Conservation (phyloP, 23 tunicate genomes). For the Pegea sp. region DNA sequence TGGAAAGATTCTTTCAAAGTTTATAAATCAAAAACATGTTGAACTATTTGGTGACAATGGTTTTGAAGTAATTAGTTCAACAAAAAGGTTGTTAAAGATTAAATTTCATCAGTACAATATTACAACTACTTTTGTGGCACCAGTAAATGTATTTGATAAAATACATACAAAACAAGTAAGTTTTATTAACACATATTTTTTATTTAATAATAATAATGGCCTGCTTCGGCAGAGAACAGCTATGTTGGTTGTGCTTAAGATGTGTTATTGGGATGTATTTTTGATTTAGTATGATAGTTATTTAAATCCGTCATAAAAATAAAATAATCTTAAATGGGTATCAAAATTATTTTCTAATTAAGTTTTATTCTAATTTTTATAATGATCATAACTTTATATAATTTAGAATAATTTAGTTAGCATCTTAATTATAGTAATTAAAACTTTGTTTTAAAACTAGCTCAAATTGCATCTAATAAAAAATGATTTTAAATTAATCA, state of each 20-base stretch:
- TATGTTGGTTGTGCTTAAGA: no score
- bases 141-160: constrained; percentile 1
- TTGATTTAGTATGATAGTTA: background rate
- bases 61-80: constrained; percentile 2
- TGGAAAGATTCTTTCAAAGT: no score
- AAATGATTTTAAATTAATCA: no score
- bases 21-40: background rate
- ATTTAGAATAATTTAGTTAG: background rate
- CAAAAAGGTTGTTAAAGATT: background rate
- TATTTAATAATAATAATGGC: no score
- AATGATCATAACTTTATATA: background rate
- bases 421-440: background rate
- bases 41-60: constrained; percentile 3
- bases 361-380: no score
- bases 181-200: background rate
- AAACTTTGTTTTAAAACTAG: no score
- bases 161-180: constrained; percentile 12
- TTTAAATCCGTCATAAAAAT: background rate
- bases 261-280: no score
- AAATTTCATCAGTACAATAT: background rate
- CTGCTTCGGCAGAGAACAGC: no score
- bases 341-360: no score
- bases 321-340: no score
- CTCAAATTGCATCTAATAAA: no score
- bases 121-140: constrained; percentile 4